phyloP scores from a whole-genome alignment of 2,797 vertebrate genomes.

The Gallirallus australis region DNA sequence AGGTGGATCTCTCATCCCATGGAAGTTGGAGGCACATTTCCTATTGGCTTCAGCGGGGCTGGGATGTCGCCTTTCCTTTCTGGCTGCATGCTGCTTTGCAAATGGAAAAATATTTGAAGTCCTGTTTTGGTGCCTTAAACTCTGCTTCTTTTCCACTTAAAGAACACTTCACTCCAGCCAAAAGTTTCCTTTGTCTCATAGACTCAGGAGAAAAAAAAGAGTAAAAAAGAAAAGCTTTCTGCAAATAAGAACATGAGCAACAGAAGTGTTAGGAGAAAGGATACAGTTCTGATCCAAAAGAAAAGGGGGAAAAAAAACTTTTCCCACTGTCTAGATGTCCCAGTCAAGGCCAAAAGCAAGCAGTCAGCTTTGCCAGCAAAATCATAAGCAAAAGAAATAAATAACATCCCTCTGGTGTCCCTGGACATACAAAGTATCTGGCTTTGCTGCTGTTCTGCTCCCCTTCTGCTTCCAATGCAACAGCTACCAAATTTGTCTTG shows the following conservation, averaged over 20 bases:
- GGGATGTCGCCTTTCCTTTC: background rate
- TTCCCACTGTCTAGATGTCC: background rate
- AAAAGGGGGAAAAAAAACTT: background rate
- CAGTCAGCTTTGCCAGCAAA: background rate
- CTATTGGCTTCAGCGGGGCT: fast-evolving
- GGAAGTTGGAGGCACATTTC: background rate
- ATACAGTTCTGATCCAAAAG: background rate
- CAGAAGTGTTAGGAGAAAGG: background rate
- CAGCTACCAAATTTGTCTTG: slow-evolving; percentile 18
- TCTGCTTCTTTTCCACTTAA: background rate
- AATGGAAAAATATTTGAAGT: slow-evolving; percentile 19
- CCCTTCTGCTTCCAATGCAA: background rate
- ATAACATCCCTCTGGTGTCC: background rate
- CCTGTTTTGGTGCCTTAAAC: background rate
- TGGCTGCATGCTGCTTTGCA: background rate
- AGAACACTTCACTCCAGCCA: background rate
- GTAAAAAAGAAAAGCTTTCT: background rate
- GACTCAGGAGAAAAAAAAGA: background rate
- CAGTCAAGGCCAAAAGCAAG: slow-evolving; percentile 14
- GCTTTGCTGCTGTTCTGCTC: slow-evolving; percentile 14
- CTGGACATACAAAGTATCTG: background rate
- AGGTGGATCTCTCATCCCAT: background rate
- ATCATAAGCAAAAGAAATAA: slow-evolving; percentile 13
- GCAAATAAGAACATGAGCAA: background rate
- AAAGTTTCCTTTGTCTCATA: slow-evolving; percentile 14